Evolutionary conservation across 1,140 invertebrate genomes (phyloP), one percentile per base, ranked within the genome.

Genomic region (Scaptomyza pallida): DNA sequence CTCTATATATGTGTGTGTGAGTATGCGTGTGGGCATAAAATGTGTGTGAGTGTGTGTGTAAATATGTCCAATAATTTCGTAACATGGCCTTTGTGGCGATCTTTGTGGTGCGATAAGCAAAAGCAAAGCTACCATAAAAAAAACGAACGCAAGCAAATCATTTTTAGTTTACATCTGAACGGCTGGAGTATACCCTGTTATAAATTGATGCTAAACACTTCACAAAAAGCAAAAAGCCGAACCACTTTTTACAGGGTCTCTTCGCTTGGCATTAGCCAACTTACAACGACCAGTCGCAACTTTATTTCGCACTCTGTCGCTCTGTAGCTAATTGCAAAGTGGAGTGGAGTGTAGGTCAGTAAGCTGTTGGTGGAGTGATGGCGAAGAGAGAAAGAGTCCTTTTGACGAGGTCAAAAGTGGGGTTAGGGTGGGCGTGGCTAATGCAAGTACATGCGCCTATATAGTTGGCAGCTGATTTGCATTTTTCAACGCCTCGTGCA

Each of bases 71-170:
- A 88, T 88, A 88, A 88, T 88, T 88, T 88, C 82, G 82, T 88
- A 88, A 88, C 83, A 88, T 88, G 83, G 82, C 82, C 83, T 88
- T 88, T 89, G 82, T 75, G 78, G 82, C 82, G 82, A 88, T 88
- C 82, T 72, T 78, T 78, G 78, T 72, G 60, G 61, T 48, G 82
- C 75, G 82, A 86, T 86, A 86, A 86, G 74, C 55, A 41, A 54
- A 70, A 63, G 47, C 59, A 43, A 50, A 50, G 44, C 43, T 40
- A 37, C 2, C 23, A 37, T 61, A 60, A 60, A 44, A 59, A 43
- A 26, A 41, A 15, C 5, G 1, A 41, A 10, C 2, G 5, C 35
- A 63, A 50, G 35, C 9, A 15, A 43, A 51, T 12, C 17, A 23
- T 2, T n/a, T 15, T 3, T 3, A 13, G 5, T 2, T 0, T 12